A percentile compares a stretch with the other conserved stretches of the same genome.
phyloP scores from a whole-genome alignment of 2,113 vertebrate genomes.

The Salvelinus fontinalis region DNA sequence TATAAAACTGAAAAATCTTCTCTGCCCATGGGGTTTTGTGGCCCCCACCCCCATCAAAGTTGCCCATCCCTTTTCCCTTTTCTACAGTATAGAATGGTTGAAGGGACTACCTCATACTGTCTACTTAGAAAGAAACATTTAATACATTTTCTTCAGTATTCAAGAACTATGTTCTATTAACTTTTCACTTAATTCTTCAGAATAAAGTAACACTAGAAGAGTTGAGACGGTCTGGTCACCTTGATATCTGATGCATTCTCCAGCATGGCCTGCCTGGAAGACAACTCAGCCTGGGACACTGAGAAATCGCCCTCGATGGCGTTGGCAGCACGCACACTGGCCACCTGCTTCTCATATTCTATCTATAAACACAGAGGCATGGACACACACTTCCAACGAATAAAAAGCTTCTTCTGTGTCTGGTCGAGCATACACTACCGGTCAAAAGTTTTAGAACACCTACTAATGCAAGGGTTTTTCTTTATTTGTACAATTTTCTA shows the following conservation, averaged over 20 bases:
- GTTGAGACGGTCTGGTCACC: constrained; percentile 66
- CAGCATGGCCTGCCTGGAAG: constrained; percentile 89
- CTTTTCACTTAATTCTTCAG: too few relatives aligned
- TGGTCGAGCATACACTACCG: neutral
- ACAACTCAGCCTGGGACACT: constrained; percentile 88
- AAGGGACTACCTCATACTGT: too few relatives aligned
- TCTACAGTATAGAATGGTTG: neutral
- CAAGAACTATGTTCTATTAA: too few relatives aligned
- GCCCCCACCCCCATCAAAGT: too few relatives aligned
- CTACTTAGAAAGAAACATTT: too few relatives aligned
- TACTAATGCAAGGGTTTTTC: too few relatives aligned
- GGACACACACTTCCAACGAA: neutral
- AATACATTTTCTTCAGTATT: too few relatives aligned
- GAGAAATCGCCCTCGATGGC: constrained; percentile 88
- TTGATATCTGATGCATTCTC: constrained; percentile 94
- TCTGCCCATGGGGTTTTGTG: too few relatives aligned
- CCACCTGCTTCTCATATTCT: constrained; percentile 86
- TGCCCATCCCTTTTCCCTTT: too few relatives aligned
- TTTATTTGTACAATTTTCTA: too few relatives aligned
- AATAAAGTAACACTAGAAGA: neutral
- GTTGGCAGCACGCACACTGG: constrained; percentile 79
- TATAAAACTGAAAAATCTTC: too few relatives aligned
- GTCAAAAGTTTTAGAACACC: too few relatives aligned
- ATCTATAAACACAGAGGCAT: constrained; percentile 62
- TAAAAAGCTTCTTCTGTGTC: neutral